Evolutionary conservation across 2,797 vertebrate species (phyloP), one percentile per base, ranked within the genome.

Genomic region (Amblyopsis hoosieri): DNA sequence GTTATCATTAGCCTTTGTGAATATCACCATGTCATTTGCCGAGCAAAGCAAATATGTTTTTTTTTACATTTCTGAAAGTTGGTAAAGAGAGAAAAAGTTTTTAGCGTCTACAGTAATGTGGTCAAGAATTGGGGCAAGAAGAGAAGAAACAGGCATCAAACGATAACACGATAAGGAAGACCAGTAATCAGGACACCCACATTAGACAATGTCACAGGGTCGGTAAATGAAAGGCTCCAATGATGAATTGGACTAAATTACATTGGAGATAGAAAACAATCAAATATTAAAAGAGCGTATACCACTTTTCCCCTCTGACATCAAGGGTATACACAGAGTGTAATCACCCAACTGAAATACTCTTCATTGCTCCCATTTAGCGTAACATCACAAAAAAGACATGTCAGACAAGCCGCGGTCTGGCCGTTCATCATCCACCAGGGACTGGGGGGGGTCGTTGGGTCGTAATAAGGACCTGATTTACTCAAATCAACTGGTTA

Each of bases 191-290:
- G 87, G 73, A 83, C 88, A 85, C 85, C 71, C 62, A 65, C 77
- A 91, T 90, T 80, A 86, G 74, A 90, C 86, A 80, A 89, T 88
- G 90, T 91, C 92, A 90, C 78, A 74, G 78, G 82, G 79, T 47
- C 66, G 67, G 79, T 67, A 83, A 92, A 90, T 89, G 85, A 93
- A 89, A 89, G 85, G 69, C 82, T 73, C 82, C 77, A 82, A 88
- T 94, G 92, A 94, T 90, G 88, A 93, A 94, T 94, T 93, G 92
- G 91, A 91, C 66, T 64, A 92, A 94, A 94, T 94, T 92, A 91
- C 75, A 77, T 46, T 67, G 79, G 11, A 11, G 6, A 50, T 71
- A 78, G 83, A 86, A 91, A 93, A 90, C 85, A 89, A 93, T 94
- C 88, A 93, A 93, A 94, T 93, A 93, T 93, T 92, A 91, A 94